Percentiles rank a stretch among this genome's conserved stretches.
These are phyloP conservation scores for Hypotaenidia philippensis DNA, from an alignment of 2,797 vertebrate genomes.

Conservation along the genomic window DNA sequence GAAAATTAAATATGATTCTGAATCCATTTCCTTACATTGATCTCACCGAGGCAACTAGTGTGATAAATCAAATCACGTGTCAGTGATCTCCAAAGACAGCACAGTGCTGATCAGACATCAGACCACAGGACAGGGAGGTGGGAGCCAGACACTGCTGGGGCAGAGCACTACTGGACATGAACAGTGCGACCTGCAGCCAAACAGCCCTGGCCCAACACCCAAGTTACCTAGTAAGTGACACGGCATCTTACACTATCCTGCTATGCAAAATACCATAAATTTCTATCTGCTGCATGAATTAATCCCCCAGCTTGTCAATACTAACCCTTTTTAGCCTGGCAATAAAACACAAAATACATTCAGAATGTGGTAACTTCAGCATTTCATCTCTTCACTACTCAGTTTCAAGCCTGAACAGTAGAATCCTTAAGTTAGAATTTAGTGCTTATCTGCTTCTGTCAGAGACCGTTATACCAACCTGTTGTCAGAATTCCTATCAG, in stretches of 20 bases:
- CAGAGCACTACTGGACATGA: neutral
- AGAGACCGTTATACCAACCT: neutral
- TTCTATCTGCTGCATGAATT: neutral
- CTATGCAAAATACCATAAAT: neutral
- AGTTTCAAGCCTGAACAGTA: neutral
- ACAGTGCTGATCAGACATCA: neutral
- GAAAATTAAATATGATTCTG: neutral
- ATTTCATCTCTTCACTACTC: neutral
- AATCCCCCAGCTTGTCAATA: neutral
- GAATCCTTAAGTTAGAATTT: neutral
- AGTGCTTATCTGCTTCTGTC: slow-evolving; percentile 5
- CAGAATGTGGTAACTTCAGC: neutral
- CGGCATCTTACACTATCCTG: neutral
- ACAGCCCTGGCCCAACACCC: neutral
- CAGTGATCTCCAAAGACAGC: neutral
- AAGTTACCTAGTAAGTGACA: neutral
- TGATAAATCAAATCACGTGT: neutral
- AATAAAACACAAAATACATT: neutral
- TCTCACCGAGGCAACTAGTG: neutral
- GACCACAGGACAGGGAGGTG: neutral
- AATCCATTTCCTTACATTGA: neutral
- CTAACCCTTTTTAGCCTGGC: neutral
- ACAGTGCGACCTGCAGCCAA: neutral
- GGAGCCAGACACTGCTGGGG: neutral
- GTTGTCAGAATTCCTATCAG: neutral